A percentile compares a stretch with the other conserved stretches of the same genome.
phyloP scores from a whole-genome alignment of 2,888 invertebrate species.

The Blastobasis adustella region DNA sequence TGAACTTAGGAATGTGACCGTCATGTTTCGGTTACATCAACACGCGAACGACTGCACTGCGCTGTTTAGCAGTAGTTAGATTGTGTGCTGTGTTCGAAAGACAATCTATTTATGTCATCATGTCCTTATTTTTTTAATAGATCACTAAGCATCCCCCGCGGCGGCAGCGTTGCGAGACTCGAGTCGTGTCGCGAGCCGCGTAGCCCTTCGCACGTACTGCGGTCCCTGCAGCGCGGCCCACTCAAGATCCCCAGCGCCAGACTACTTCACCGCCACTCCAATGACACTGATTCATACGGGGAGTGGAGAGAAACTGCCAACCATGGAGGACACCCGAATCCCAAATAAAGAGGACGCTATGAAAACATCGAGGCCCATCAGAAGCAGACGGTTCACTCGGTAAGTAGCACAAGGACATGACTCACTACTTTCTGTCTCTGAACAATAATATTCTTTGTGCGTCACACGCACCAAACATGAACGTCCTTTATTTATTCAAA shows the following conservation, averaged over 20 bases:
- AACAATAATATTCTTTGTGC: conserved; percentile 59
- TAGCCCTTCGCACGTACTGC: conserved; percentile 64
- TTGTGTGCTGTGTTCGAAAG: conserved; percentile 45
- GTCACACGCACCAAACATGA: conserved; percentile 37
- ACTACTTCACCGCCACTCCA: conserved; percentile 17
- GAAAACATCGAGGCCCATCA: conserved; percentile 77
- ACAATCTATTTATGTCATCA: conserved; percentile 71
- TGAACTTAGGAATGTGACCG: conserved; percentile 65
- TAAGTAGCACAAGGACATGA: conserved; percentile 60
- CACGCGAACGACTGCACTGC: conserved; percentile 42
- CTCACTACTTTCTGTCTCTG: conserved; percentile 55
- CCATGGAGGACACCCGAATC: conserved; percentile 31
- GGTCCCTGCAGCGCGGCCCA: conserved; percentile 14
- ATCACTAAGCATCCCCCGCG: conserved; percentile 71
- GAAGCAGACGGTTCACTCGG: conserved; percentile 83
- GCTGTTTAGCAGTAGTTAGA: conserved; percentile 42
- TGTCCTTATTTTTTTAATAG: conserved; percentile 74
- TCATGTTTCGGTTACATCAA: conserved; percentile 74
- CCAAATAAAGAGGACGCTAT: conserved; percentile 56
- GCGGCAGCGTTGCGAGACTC: conserved; percentile 56
- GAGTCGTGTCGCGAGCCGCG: conserved; percentile 56
- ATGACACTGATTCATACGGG: conserved; percentile 60
- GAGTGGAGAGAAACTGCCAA: conserved; percentile 32
- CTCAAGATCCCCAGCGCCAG: too few relatives aligned
- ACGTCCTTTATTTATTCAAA: conserved; percentile 25